These are phyloP conservation scores for Epistrophella euchroma DNA, from an alignment of 2,888 invertebrate genomes.

Conservation along the genomic window DNA sequence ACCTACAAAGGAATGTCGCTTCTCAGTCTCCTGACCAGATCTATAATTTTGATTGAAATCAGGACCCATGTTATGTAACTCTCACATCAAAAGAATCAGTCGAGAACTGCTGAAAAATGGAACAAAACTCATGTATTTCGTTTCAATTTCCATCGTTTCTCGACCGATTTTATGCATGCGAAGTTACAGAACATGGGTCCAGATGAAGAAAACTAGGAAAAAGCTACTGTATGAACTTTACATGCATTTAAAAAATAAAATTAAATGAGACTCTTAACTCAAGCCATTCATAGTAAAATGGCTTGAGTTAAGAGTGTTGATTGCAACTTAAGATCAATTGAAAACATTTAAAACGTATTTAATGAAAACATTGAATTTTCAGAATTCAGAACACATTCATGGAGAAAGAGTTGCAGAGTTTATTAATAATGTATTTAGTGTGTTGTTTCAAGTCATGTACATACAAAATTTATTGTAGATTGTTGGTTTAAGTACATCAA, in stretches of 20 bases:
- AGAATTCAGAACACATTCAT: slow-evolving; percentile 5
- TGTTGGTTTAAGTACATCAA: neutral
- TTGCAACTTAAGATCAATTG: neutral
- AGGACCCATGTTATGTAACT: too few relatives aligned
- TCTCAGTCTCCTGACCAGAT: too few relatives aligned
- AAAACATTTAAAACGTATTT: neutral
- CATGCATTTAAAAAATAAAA: slow-evolving; percentile 2
- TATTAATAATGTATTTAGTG: neutral
- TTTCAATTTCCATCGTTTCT: too few relatives aligned
- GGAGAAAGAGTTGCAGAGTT: neutral
- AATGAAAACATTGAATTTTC: neutral
- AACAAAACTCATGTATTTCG: too few relatives aligned
- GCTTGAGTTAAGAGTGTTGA: neutral
- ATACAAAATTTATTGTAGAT: neutral
- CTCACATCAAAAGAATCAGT: too few relatives aligned
- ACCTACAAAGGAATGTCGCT: too few relatives aligned
- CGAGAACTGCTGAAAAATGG: too few relatives aligned
- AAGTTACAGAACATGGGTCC: too few relatives aligned
- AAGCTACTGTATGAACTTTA: neutral
- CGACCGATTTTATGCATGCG: too few relatives aligned
- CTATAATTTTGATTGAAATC: too few relatives aligned
- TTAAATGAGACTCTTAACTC: too few relatives aligned
- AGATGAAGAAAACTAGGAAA: neutral
- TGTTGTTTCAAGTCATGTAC: neutral
- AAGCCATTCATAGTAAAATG: too few relatives aligned